phyloP scores from a whole-genome alignment of 2,797 vertebrate species.

The Stomatorhinus walkeri region DNA sequence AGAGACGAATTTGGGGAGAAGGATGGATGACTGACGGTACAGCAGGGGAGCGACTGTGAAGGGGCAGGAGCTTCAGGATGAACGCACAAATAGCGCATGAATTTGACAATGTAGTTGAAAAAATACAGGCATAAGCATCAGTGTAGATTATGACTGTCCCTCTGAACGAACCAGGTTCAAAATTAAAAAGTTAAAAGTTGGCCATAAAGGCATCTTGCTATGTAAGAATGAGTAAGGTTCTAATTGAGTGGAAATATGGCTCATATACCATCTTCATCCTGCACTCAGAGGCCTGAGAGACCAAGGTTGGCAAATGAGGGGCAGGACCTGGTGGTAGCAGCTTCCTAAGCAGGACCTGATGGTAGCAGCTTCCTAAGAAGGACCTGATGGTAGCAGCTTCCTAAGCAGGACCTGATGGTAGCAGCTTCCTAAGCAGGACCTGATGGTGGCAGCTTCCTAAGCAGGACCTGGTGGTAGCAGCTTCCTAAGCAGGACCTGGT shows the following conservation, averaged over 20 bases:
- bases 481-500: no score
- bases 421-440: no score
- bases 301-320: neutral
- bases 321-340: neutral
- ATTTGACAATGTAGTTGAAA: neutral
- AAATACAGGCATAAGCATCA: neutral
- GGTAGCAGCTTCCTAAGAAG: no score
- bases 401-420: no score
- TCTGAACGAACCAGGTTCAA: neutral
- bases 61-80: neutral
- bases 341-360: no score
- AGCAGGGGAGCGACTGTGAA: neutral
- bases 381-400: no score
- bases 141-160: neutral
- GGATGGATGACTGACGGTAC: constrained; percentile 14
- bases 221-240: neutral
- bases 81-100: neutral
- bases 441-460: no score
- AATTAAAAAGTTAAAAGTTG: neutral
- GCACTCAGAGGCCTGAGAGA: neutral
- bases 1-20: constrained; percentile 10
- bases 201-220: neutral
- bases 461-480: neutral
- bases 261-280: neutral
- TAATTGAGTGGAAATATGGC: neutral